Conservation (phyloP, 35 echinoderm and acorn worm species). For the Strongylocentrotus purpuratus region DNA sequence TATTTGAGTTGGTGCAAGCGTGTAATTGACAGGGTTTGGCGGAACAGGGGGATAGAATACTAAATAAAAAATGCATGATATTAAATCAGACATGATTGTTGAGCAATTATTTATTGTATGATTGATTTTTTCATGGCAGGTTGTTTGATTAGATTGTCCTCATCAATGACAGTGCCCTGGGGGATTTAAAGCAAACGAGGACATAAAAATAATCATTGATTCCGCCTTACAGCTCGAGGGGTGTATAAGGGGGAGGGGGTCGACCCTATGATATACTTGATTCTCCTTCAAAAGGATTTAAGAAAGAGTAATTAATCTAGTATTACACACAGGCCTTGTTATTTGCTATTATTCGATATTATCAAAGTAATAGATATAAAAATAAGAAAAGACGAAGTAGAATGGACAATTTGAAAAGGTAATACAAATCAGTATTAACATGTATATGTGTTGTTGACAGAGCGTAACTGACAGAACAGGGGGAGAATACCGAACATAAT, state of each 20-base stretch:
- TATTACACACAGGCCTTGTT: too few species aligned
- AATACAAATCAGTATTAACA: neutral
- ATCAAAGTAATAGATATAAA: too few species aligned
- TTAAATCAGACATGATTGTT: constrained; percentile 1
- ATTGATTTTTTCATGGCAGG: neutral
- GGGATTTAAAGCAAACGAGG: neutral
- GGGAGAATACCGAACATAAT: neutral
- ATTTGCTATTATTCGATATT: too few species aligned
- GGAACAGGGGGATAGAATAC: neutral
- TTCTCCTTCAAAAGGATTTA: too few species aligned
- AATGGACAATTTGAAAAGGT: too few species aligned
- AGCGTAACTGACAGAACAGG: neutral
- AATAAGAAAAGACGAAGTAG: too few species aligned
- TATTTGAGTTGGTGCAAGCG: neutral
- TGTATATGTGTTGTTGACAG: neutral
- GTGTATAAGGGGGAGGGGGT: too few species aligned
- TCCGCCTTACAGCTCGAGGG: too few species aligned
- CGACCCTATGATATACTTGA: too few species aligned
- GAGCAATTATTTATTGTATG: neutral
- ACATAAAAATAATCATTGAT: too few species aligned
- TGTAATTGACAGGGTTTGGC: neutral
- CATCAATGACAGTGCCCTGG: neutral
- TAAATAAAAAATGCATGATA: neutral
- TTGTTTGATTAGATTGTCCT: neutral
- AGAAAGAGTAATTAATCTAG: too few species aligned